phyloP scores from a whole-genome alignment of 2,113 vertebrate genomes.

The Pluvialis apricaria region DNA sequence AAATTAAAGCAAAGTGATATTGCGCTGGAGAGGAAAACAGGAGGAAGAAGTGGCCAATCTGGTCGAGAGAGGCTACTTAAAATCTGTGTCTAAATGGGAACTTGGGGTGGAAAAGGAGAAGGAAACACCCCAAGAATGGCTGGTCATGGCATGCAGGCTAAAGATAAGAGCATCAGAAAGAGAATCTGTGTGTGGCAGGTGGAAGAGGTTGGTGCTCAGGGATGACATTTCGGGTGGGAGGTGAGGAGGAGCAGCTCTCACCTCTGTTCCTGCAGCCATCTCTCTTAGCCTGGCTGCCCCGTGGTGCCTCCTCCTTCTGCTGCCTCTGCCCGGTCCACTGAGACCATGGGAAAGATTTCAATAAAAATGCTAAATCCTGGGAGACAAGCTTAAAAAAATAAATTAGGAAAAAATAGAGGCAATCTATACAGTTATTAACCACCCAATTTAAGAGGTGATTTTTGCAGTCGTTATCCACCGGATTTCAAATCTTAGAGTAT shows the following conservation, averaged over 20 bases:
- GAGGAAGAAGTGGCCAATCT: conserved; percentile 30
- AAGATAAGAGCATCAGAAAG: conserved; percentile 33
- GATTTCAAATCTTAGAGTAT: background rate
- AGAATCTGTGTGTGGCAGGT: background rate
- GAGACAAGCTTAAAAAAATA: background rate
- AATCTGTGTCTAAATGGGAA: conserved; percentile 19
- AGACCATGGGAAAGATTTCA: background rate
- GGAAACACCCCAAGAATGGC: background rate
- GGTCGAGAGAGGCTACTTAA: background rate
- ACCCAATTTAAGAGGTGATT: background rate
- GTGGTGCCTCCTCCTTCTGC: background rate
- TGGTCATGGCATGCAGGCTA: background rate
- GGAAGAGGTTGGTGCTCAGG: background rate
- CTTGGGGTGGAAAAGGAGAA: conserved; percentile 20
- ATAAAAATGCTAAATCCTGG: background rate
- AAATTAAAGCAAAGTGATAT: background rate
- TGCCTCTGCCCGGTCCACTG: background rate
- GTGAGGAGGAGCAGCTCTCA: background rate
- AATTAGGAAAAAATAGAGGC: background rate
- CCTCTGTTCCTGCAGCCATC: background rate
- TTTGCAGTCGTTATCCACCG: background rate
- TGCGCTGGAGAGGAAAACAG: background rate
- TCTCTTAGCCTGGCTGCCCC: background rate
- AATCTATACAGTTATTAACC: background rate
- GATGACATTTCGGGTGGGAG: background rate